Evolutionary conservation across 2,888 invertebrate species (phyloP), one percentile per base, ranked within the genome.

Genomic region (Cacoxenus indagator): DNA sequence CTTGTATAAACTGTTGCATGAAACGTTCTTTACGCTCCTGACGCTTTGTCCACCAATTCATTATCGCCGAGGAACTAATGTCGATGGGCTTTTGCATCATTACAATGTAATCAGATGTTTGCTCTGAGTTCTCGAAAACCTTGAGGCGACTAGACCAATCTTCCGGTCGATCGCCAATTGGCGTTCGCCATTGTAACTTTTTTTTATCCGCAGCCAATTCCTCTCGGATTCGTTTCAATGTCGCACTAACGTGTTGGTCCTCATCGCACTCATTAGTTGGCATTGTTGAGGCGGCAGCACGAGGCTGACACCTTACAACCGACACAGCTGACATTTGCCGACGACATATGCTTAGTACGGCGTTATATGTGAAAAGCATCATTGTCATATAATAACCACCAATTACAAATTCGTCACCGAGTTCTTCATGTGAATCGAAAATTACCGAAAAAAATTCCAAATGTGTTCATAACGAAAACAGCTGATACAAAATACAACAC

Each of bases 161-260:
- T 1, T 90, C 91, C 0, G 91, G 89, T 24, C 90, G 88, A 19
- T 92, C 88, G 65, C 90, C 90, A 88, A 91, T 90, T 0, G 91
- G 90, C 59, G 89, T 90, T n/a, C 92, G 89, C 92, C 92, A 92
- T 61, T 91, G 88, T 37, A 91, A 86, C 70, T 90, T 90, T 54
- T 86, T 84, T 78, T 90, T 87, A 4, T 86, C 86, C n/a, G 76
- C 74, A 1, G 74, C 81, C 24, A 88, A 68, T 69, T 87, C 82
- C 27, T 80, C 73, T 1, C 78, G 78, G n/a, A 87, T 73, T 14
- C 78, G 74, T 4, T 81, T 83, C 0, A 83, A 68, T 9, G 81
- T 73, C 0, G 76, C 67, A 19, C 72, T 78, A 14, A 76, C 71
- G 27, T 27, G 51, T 19, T 8, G 37, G 43, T 73, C 69, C 26